Percentiles rank a stretch among this genome's conserved stretches.
Evolutionary conservation across 2,888 invertebrate genomes (phyloP).

Genomic region (Cryptophagus acutangulus): DNA sequence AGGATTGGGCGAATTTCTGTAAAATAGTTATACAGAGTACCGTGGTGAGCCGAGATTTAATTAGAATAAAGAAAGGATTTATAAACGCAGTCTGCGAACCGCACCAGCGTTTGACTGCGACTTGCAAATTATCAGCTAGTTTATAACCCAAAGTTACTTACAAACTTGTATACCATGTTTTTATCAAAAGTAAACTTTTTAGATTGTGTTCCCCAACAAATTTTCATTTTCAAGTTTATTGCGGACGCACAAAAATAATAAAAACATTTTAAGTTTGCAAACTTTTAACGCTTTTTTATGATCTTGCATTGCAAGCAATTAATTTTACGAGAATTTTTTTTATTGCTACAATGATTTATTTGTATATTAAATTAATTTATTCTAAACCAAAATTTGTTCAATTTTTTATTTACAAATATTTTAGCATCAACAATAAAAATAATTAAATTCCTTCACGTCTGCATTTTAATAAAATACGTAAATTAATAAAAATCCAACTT

Average conservation of each 20-base stretch:
- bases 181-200: slow-evolving; percentile 1
- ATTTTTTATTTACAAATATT: too few relatives aligned
- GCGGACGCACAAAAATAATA: not conserved
- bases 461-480: too few relatives aligned
- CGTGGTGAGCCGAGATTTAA: slow-evolving; percentile 16
- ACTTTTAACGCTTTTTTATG: too few relatives aligned
- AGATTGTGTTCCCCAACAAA: not conserved
- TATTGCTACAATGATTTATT: too few relatives aligned
- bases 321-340: too few relatives aligned
- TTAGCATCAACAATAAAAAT: too few relatives aligned
- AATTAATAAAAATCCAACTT: too few relatives aligned
- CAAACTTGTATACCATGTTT: slow-evolving; percentile 1
- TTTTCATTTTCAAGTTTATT: slow-evolving; percentile 1
- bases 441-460: too few relatives aligned
- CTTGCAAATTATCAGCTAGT: slow-evolving; percentile 7
- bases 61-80: slow-evolving; percentile 14
- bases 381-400: too few relatives aligned
- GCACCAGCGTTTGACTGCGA: slow-evolving; percentile 5
- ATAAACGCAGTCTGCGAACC: slow-evolving; percentile 13
- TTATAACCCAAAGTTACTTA: slow-evolving; percentile 2
- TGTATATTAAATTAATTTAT: too few relatives aligned
- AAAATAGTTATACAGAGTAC: slow-evolving; percentile 13
- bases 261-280: too few relatives aligned
- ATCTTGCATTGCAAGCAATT: too few relatives aligned
- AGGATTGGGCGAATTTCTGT: slow-evolving; percentile 15